phyloP scores from a whole-genome alignment of 2,113 vertebrate species.

The Agelaius tricolor region DNA sequence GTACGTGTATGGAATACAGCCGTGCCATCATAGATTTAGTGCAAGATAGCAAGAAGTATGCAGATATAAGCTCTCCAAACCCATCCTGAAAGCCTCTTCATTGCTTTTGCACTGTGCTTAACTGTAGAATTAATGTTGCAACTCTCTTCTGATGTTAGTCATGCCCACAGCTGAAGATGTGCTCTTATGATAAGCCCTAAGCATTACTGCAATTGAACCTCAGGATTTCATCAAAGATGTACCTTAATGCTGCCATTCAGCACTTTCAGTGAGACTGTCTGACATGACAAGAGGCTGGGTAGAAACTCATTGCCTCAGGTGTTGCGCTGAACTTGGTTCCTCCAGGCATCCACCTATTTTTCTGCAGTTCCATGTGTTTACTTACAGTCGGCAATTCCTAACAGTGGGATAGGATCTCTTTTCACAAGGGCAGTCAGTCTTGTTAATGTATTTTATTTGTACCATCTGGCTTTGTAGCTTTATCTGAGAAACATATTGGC shows the following conservation, averaged over 20 bases:
- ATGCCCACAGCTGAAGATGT: not conserved
- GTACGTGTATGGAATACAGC: rapidly evolving
- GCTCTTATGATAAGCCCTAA: not conserved
- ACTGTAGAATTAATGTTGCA: rapidly evolving
- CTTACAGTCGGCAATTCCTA: not conserved
- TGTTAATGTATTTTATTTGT: not conserved
- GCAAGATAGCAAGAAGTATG: not conserved
- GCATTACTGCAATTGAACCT: not conserved
- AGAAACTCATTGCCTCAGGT: not conserved
- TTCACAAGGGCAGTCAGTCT: not conserved
- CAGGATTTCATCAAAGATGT: not conserved
- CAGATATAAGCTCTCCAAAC: not conserved
- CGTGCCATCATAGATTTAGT: rapidly evolving
- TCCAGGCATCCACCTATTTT: not conserved
- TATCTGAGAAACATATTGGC: not conserved
- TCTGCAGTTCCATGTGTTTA: not conserved
- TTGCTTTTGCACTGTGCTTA: rapidly evolving
- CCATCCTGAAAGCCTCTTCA: not conserved
- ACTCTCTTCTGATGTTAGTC: not conserved
- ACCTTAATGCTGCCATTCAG: not conserved
- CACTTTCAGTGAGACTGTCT: not conserved
- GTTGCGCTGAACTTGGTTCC: not conserved
- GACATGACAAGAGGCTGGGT: not conserved
- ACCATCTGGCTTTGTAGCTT: not conserved
- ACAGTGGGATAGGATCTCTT: not conserved